Base-by-base conservation (phyloP, 1,140 invertebrate genomes). In the Lysiphlebus fabarum region DNA sequence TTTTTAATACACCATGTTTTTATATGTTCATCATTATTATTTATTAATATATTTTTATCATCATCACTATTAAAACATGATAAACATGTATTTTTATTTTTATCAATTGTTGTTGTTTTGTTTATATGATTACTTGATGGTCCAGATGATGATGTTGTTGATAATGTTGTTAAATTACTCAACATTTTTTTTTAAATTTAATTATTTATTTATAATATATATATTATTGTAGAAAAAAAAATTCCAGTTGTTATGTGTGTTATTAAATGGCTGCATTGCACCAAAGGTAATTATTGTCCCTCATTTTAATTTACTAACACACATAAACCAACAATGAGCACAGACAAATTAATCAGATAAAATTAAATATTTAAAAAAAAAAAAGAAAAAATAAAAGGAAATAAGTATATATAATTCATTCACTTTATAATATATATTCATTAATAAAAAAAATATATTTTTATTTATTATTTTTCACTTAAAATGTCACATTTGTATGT, bases 161-260 rank as follows among this genome's bases (percentile, higher is more conserved):
- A 65, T 5, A 58, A 48, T 33, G 70, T 63, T 33, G 75, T 70
- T 58, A 75, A 69, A 61, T 78, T 78, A 49, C 75, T 75, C 56
- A 78, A 76, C 77, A 79, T 79, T 54, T 65, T 73, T 60, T 50
- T 26, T 17, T n/a, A n/a, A n/a, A 17, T 17, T 1, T 17, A 1
- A 17, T 17, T 17, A 1, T 26, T 26, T 26, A 1, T 26, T 26
- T 26, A 26, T 26, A 1, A 26, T 26, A 26, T 26, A 26, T 56
- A 14, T 14, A 7, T 47, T 56, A 47, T 56, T 38, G 12, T 34
- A 44, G 33, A 47, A 47, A 43, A 56, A n/a, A n/a, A n/a, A n/a
- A n/a, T n/a, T n/a, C n/a, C 43, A 26, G 17, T 26, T 4, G 17
- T 26, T 26, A 26, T 26, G 17, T 26, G 2, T 26, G 17, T 26